These are phyloP conservation scores for Loripinus fragilis DNA, from an alignment of 2,888 invertebrate genomes.

Conservation along the genomic window DNA sequence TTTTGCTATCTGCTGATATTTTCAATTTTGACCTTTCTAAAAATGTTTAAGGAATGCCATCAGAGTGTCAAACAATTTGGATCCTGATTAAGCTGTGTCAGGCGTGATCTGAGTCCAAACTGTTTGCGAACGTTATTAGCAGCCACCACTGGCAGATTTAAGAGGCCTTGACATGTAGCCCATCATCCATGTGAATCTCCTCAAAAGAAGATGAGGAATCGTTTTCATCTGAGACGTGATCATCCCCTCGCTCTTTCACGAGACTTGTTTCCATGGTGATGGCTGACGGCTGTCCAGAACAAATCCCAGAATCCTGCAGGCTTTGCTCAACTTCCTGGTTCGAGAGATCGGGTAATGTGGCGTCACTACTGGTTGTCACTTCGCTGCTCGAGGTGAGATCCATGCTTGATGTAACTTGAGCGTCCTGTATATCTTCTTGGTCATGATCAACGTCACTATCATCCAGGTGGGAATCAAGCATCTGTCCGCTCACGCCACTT, in stretches of 20 bases:
- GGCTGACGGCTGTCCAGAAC: conserved; percentile 59
- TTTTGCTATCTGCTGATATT: too few relatives aligned
- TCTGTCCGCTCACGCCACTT: conserved; percentile 24
- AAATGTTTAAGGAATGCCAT: too few relatives aligned
- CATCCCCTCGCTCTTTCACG: conserved; percentile 27
- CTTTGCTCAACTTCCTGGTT: conserved; percentile 23
- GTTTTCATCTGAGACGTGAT: conserved; percentile 50
- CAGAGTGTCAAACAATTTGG: too few relatives aligned
- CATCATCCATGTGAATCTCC: conserved; percentile 53
- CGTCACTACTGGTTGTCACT: background rate
- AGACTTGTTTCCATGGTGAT: conserved; percentile 42
- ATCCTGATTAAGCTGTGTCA: too few relatives aligned
- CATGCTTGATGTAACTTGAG: conserved; percentile 47
- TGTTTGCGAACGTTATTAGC: too few relatives aligned
- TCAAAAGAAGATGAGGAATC: conserved; percentile 68
- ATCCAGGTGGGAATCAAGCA: conserved; percentile 31
- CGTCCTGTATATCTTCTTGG: conserved; percentile 46
- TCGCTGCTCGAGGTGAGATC: conserved; percentile 46
- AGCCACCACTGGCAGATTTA: too few relatives aligned
- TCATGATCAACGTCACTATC: conserved; percentile 40
- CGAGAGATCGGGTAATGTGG: background rate
- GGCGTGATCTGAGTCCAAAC: too few relatives aligned
- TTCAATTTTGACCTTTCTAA: too few relatives aligned
- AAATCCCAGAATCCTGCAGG: conserved; percentile 60
- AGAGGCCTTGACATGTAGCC: background rate